Percentiles rank a stretch among this genome's conserved stretches.
Conservation (phyloP, 2,888 invertebrate genomes). For the Meganola albula region DNA sequence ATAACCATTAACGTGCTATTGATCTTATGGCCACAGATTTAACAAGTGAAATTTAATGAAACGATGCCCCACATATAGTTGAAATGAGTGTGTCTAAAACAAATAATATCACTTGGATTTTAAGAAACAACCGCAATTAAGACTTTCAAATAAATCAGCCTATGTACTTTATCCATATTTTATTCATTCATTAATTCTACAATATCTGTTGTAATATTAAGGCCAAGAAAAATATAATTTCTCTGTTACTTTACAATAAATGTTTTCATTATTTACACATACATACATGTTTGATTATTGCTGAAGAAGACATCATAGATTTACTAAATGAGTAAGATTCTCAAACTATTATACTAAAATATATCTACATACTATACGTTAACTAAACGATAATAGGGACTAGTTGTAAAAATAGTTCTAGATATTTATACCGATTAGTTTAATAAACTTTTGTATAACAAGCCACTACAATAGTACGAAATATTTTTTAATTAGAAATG, state of each 20-base stretch:
- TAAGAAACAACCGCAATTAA: no score
- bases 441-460: slow-evolving; percentile 37
- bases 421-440: slow-evolving; percentile 46
- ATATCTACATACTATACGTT: slow-evolving; percentile 57
- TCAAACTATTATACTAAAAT: slow-evolving; percentile 54
- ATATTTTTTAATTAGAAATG: slow-evolving; percentile 8
- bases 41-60: no score
- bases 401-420: slow-evolving; percentile 73
- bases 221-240: slow-evolving; percentile 72
- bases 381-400: slow-evolving; percentile 67
- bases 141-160: no score
- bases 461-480: slow-evolving; percentile 24
- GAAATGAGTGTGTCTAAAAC: no score
- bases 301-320: slow-evolving; percentile 66
- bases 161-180: no score
- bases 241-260: slow-evolving; percentile 66
- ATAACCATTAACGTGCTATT: no score
- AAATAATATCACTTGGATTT: no score
- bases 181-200: no score
- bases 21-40: no score
- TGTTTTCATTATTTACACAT: slow-evolving; percentile 68
- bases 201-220: slow-evolving; percentile 55
- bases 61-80: no score
- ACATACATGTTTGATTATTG: slow-evolving; percentile 67
- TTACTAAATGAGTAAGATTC: slow-evolving; percentile 53